Conservation (phyloP, 2,113 vertebrate species). For the Calonectris borealis region DNA sequence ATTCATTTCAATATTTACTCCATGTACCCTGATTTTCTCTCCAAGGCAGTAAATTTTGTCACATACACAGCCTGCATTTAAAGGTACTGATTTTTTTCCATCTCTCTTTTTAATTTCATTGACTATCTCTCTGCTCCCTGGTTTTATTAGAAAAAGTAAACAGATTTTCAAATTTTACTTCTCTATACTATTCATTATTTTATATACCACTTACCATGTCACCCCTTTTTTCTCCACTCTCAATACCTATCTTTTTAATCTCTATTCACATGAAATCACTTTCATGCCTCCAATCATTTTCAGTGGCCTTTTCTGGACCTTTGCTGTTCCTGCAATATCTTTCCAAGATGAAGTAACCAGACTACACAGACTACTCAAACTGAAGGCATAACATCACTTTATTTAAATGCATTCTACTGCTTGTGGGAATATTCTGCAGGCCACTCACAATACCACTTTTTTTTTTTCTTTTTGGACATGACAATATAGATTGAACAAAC, state of each 20-base stretch:
- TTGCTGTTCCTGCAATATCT: neutral
- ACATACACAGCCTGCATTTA: neutral
- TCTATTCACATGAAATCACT: neutral
- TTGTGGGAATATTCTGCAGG: neutral
- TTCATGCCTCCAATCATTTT: neutral
- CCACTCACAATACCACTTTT: neutral
- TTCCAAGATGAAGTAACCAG: neutral
- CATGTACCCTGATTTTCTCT: neutral
- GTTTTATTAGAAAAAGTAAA: neutral
- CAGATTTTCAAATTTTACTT: neutral
- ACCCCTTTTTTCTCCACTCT: neutral
- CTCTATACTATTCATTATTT: neutral
- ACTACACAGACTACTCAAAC: neutral
- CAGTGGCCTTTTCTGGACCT: neutral
- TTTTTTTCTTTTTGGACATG: neutral
- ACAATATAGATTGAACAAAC: neutral
- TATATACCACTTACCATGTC: neutral
- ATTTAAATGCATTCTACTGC: neutral
- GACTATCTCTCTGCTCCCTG: neutral
- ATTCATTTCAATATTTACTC: neutral
- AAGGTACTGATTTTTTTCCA: neutral
- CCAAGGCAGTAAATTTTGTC: neutral
- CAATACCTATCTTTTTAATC: neutral
- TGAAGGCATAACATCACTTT: neutral
- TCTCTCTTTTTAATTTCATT: neutral